Base-by-base conservation (phyloP, 1,140 invertebrate species). In the Zaprionus ornatus region DNA sequence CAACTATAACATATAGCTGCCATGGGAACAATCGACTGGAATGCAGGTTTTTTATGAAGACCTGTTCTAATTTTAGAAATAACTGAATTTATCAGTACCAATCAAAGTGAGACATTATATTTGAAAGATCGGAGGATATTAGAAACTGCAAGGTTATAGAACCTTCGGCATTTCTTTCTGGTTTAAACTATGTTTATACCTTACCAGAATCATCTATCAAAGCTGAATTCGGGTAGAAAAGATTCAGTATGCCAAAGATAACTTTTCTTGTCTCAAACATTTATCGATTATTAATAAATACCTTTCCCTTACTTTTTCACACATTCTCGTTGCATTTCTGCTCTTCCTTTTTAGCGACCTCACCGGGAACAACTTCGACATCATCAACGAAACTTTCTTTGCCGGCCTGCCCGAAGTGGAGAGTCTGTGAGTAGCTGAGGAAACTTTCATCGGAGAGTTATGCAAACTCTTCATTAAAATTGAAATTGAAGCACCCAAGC, bases 351-450 rank as follows among this genome's bases (percentile, higher is more conserved):
- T 12, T 56, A 92, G 91, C 10, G 91, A 92, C 72, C 76, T 92
- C n/a, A 92, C 91, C 3, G 91, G 91, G 42, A 92, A 92, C 63
- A 87, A 56, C 50, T 92, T 92, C 66, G 77, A 83, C 56, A 59
- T 52, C 55, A 81, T 92, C 32, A 65, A 79, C 29, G 80, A 74
- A 35, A 61, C 54, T 25, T 91, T 92, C 57, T 82, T 92, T 42
- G 63, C 65, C 50, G 62, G 54, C 42, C 59, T 92, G 74, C 91
- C 91, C 29, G 64, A 75, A 12, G 62, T 92, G 52, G 83, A 92
- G 21, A 92, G 79, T 50, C 72, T 92, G 91, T 92, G 66, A 92
- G 91, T 92, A n/a, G 52, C 21, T n/a, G 15, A 55, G 3, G 15
- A 15, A 25, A 23, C 15, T 9, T 45, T n/a, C n/a, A 45, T 7